A percentile compares a stretch with the other conserved stretches of the same genome.
These are phyloP conservation scores for Daubentonia madagascariensis DNA, from an alignment of 2,113 vertebrate genomes.

Conservation along the genomic window DNA sequence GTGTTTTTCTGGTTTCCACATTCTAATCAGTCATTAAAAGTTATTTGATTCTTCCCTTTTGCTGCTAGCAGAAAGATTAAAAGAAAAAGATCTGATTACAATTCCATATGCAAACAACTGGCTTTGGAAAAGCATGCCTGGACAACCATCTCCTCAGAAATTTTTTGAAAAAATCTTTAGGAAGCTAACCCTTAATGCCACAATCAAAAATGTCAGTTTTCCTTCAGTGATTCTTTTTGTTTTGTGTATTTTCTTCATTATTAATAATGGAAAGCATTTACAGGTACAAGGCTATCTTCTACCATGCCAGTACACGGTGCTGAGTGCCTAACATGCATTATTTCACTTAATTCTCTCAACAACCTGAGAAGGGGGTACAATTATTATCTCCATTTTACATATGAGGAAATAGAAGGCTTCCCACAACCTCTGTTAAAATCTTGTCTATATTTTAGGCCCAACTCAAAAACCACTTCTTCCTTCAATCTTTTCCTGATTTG, in stretches of 20 bases:
- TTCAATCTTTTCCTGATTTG: neutral
- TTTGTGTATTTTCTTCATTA: neutral
- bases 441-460: neutral
- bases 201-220: neutral
- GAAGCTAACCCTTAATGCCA: neutral
- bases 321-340: neutral
- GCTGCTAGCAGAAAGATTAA: constrained; percentile 60
- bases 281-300: neutral
- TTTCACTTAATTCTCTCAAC: neutral
- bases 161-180: constrained; percentile 7
- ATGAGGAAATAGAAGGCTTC: neutral
- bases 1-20: constrained; percentile 24
- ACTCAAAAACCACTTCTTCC: neutral
- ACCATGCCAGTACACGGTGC: neutral
- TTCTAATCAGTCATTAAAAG: constrained; percentile 57
- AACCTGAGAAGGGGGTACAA: neutral
- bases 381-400: neutral
- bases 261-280: neutral
- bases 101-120: constrained; percentile 29
- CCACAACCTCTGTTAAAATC: neutral
- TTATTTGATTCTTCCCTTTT: constrained; percentile 60
- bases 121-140: constrained; percentile 46
- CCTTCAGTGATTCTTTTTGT: neutral
- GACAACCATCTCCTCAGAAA: constrained; percentile 43
- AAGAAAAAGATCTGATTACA: constrained; percentile 47